phyloP scores from a whole-genome alignment of 2,113 vertebrate species.

The Phyllostomus discolor region DNA sequence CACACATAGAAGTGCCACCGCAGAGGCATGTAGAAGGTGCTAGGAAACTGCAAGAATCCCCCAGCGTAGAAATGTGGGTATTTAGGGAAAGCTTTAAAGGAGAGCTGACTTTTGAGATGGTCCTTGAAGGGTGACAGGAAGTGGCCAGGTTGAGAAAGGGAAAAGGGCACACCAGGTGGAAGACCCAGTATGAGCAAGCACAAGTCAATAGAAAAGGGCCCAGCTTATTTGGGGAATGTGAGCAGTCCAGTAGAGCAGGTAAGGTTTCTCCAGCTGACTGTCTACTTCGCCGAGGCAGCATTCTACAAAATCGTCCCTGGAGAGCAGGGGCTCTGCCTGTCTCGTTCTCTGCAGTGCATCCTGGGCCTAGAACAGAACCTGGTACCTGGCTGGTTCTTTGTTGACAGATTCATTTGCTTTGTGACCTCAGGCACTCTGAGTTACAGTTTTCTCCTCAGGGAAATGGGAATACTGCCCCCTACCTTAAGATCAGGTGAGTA shows the following conservation, averaged over 20 bases:
- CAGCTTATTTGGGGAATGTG: constrained; percentile 8
- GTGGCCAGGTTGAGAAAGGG: neutral
- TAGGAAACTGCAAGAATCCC: neutral
- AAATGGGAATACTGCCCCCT: neutral
- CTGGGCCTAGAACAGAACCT: neutral
- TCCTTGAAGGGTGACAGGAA: constrained; percentile 32
- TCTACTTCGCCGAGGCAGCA: constrained; percentile 12
- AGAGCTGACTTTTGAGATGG: constrained; percentile 5
- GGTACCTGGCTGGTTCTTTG: neutral
- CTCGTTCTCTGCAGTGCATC: neutral
- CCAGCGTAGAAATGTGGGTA: neutral
- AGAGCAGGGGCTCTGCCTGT: neutral
- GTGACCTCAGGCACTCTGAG: neutral
- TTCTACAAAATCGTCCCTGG: neutral
- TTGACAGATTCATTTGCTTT: neutral
- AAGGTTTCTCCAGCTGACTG: neutral
- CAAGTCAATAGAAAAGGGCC: neutral
- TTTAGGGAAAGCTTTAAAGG: neutral
- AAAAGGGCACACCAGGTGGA: neutral
- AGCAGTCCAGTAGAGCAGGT: neutral
- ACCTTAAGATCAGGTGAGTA: neutral
- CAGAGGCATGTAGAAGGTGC: neutral
- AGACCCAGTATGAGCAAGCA: neutral
- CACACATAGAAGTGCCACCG: neutral
- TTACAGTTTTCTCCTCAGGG: neutral